phyloP scores from a whole-genome alignment of 2,113 vertebrate species.

The Indri indri region DNA sequence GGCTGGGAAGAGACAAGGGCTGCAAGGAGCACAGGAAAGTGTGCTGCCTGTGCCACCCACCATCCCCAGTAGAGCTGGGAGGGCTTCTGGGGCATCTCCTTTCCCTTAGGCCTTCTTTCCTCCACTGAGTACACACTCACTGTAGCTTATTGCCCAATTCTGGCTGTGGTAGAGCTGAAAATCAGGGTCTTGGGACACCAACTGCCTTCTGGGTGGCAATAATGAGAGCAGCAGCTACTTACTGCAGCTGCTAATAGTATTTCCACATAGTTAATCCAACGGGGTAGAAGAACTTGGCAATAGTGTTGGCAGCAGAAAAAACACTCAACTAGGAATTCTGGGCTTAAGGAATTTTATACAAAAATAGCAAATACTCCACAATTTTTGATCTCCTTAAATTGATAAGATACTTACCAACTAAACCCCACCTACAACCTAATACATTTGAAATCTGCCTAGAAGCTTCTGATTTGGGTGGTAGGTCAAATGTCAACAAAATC shows the following conservation, averaged over 20 bases:
- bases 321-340: neutral
- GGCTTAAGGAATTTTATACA: neutral
- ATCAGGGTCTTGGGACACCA: neutral
- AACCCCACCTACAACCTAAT: neutral
- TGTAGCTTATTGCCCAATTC: accelerated
- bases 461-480: neutral
- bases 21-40: accelerated
- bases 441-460: neutral
- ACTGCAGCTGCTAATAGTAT: neutral
- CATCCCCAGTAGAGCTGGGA: neutral
- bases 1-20: neutral
- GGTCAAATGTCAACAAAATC: neutral
- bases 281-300: neutral
- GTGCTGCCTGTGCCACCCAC: too few relatives aligned
- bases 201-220: neutral
- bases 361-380: neutral
- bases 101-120: neutral
- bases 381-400: neutral
- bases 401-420: neutral
- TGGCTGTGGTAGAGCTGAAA: neutral
- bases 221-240: neutral
- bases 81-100: neutral
- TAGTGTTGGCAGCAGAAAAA: neutral
- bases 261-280: neutral
- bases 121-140: neutral